Conservation (phyloP, 2,888 invertebrate genomes). For the Chironomus tentans region DNA sequence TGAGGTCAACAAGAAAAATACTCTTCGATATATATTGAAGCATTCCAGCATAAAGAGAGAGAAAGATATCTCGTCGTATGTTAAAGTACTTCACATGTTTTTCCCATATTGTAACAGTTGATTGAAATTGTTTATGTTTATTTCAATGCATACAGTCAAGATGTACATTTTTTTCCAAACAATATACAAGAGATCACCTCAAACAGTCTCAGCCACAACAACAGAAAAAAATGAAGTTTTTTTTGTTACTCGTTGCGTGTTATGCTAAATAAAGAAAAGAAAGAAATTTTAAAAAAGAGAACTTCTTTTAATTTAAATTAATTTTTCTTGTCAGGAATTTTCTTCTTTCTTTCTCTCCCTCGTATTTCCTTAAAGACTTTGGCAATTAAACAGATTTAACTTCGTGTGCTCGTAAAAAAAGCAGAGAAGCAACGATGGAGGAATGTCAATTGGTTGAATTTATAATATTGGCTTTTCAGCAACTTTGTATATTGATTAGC, state of each 20-base stretch:
- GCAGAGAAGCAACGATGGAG: no score
- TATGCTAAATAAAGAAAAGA: constrained; percentile 6
- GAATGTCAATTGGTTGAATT: no score
- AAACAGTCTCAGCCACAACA: background rate
- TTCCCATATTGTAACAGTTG: background rate
- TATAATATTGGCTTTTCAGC: no score
- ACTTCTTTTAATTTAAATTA: constrained; percentile 12
- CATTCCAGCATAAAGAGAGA: background rate
- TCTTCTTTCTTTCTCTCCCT: background rate
- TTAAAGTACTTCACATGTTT: background rate
- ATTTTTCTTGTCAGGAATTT: constrained; percentile 11
- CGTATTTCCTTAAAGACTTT: background rate
- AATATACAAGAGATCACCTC: background rate
- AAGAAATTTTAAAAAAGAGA: background rate
- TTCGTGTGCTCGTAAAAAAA: background rate
- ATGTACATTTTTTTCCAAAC: background rate
- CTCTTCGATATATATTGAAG: background rate
- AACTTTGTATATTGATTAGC: no score
- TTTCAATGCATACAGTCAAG: background rate
- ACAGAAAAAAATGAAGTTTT: background rate
- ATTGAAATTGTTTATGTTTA: background rate
- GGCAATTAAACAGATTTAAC: background rate
- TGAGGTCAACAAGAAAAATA: constrained; percentile 5
- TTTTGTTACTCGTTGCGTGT: background rate
- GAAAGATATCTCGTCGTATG: background rate